phyloP scores from a whole-genome alignment of 2,797 vertebrate species.

The Ctenosaura bakeri region DNA sequence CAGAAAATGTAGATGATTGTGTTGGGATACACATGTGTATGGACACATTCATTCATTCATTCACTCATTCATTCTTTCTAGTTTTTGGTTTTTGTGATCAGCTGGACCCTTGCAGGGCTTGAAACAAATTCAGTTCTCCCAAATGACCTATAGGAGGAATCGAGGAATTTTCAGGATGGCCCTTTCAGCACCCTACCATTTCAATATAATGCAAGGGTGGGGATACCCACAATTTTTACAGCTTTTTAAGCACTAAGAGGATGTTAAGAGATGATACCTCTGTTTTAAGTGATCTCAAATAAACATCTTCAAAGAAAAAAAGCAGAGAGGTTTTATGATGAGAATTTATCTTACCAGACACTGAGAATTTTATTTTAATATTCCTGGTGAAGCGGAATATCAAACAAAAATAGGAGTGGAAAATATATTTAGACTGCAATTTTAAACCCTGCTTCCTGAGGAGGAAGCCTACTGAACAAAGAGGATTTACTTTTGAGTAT shows the following conservation, averaged over 20 bases:
- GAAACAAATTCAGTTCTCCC: too few species aligned
- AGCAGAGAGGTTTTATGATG: neutral
- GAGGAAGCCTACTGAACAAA: neutral
- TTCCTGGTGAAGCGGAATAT: neutral
- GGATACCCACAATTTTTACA: neutral
- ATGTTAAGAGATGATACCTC: neutral
- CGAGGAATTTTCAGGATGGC: too few species aligned
- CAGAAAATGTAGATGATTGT: too few species aligned
- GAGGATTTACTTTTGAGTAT: neutral
- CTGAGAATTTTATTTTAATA: neutral
- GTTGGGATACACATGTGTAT: too few species aligned
- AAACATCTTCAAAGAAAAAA: neutral
- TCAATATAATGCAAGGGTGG: neutral
- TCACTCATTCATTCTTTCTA: too few species aligned
- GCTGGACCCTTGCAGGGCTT: too few species aligned
- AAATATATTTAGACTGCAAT: neutral
- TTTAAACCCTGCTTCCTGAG: neutral
- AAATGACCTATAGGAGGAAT: too few species aligned
- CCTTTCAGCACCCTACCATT: too few species aligned
- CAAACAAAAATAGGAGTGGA: neutral
- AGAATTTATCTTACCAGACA: neutral
- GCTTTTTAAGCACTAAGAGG: neutral
- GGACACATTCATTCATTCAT: too few species aligned
- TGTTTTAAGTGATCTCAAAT: neutral
- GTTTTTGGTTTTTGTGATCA: too few species aligned